A percentile compares a stretch with the other conserved stretches of the same genome.
These are phyloP conservation scores for Idris sp. DNA, from an alignment of 1,140 invertebrate species.

Conservation along the genomic window DNA sequence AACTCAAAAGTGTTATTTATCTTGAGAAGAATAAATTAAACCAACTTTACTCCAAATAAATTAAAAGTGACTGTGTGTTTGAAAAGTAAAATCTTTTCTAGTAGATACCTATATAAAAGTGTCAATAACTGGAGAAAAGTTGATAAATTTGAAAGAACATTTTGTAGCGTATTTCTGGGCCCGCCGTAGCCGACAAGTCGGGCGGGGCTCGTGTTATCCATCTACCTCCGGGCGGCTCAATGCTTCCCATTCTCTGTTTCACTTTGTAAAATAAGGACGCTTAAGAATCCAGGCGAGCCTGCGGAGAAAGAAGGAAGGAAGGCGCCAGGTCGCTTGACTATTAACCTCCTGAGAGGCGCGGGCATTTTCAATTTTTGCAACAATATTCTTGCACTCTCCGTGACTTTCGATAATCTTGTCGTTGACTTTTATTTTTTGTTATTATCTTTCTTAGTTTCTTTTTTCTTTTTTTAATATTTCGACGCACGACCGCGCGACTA, in stretches of 20 bases:
- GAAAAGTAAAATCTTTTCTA: no score
- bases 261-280: conserved; percentile 42
- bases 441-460: neutral
- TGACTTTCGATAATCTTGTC: conserved; percentile 57
- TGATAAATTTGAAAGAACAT: no score
- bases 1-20: conserved; percentile 17
- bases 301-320: conserved; percentile 15
- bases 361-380: conserved; percentile 57
- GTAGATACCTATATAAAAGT: no score
- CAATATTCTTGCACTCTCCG: conserved; percentile 55
- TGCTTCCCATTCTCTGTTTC: conserved; percentile 55
- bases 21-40: conserved; percentile 14
- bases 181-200: conserved; percentile 46
- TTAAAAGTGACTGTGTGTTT: no score
- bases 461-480: no score
- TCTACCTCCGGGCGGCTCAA: conserved; percentile 55
- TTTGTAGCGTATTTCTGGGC: no score
- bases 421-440: conserved; percentile 8
- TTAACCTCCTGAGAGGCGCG: conserved; percentile 53
- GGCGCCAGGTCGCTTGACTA: conserved; percentile 45
- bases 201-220: conserved; percentile 59
- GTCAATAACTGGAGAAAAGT: no score
- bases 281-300: conserved; percentile 32
- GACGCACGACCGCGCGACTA: conserved; percentile 10
- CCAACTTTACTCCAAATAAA: no score